Conservation (phyloP, 2,797 vertebrate genomes). For the Typhlichthys eigenmanni region DNA sequence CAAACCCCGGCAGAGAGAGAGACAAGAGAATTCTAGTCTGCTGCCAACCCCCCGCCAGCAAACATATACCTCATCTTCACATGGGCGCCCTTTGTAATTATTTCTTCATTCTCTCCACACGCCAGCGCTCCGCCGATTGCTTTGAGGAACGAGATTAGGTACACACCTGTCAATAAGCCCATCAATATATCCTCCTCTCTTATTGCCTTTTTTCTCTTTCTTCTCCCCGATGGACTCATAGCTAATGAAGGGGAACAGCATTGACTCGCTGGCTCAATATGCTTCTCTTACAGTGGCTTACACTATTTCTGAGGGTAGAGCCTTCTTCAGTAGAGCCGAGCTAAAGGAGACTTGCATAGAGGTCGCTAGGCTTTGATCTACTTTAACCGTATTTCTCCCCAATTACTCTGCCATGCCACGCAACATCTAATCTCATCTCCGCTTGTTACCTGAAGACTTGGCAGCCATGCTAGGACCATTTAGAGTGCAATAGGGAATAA, state of each 20-base stretch:
- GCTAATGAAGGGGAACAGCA: slow-evolving; percentile 67
- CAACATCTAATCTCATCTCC: slow-evolving; percentile 8
- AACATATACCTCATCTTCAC: slow-evolving; percentile 56
- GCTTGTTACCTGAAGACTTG: slow-evolving; percentile 17
- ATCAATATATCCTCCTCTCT: slow-evolving; percentile 58
- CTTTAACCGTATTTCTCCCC: slow-evolving; percentile 17
- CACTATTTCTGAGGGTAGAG: slow-evolving; percentile 55
- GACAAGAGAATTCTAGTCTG: slow-evolving; percentile 54
- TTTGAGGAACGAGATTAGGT: slow-evolving; percentile 51
- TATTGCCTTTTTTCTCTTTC: slow-evolving; percentile 47
- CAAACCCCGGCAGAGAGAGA: slow-evolving; percentile 38
- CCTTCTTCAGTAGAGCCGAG: slow-evolving; percentile 48
- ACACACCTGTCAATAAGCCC: slow-evolving; percentile 59
- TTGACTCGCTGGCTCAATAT: slow-evolving; percentile 62
- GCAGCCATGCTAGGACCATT: no score
- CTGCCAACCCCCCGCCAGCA: slow-evolving; percentile 41
- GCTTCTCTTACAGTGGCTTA: slow-evolving; percentile 30
- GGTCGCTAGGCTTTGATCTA: background rate
- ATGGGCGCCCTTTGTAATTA: slow-evolving; percentile 64
- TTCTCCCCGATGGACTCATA: slow-evolving; percentile 53
- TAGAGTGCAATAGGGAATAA: no score
- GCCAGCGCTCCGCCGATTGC: slow-evolving; percentile 41
- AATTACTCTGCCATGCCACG: background rate
- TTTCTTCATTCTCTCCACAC: slow-evolving; percentile 51
- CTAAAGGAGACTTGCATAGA: background rate